Conservation (phyloP, 2,113 vertebrate genomes). For the Aramus guarauna region DNA sequence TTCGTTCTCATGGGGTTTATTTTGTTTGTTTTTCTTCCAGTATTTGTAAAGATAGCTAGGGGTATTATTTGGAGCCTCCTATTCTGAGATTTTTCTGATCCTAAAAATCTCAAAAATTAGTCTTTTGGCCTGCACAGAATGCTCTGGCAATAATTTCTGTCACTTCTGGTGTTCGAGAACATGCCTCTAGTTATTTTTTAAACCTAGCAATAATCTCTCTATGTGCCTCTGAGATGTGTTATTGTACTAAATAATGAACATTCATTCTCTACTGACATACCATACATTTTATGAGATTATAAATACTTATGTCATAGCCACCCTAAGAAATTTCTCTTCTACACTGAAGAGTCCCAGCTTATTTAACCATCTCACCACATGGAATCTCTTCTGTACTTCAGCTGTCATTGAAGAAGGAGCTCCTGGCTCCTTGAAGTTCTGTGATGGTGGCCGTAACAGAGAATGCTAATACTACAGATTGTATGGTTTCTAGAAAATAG, state of each 20-base stretch:
- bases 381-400: not conserved
- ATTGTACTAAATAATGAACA: not conserved
- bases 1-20: fast-evolving
- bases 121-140: not conserved
- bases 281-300: not conserved
- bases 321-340: not conserved
- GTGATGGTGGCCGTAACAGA: not conserved
- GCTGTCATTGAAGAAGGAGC: not conserved
- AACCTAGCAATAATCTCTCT: not conserved
- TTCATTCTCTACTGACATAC: not conserved
- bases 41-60: not conserved
- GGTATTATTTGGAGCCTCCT: not conserved
- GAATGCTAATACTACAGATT: fast-evolving
- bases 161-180: not conserved
- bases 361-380: not conserved
- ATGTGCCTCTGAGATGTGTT: not conserved
- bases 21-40: not conserved
- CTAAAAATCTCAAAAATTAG: not conserved
- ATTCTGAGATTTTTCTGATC: not conserved
- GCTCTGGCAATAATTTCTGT: not conserved
- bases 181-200: not conserved
- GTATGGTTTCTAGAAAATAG: not conserved
- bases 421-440: not conserved
- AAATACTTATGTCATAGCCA: not conserved
- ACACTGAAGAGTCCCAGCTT: not conserved